phyloP scores from a whole-genome alignment of 2,113 vertebrate species.

The Prolemur simus region DNA sequence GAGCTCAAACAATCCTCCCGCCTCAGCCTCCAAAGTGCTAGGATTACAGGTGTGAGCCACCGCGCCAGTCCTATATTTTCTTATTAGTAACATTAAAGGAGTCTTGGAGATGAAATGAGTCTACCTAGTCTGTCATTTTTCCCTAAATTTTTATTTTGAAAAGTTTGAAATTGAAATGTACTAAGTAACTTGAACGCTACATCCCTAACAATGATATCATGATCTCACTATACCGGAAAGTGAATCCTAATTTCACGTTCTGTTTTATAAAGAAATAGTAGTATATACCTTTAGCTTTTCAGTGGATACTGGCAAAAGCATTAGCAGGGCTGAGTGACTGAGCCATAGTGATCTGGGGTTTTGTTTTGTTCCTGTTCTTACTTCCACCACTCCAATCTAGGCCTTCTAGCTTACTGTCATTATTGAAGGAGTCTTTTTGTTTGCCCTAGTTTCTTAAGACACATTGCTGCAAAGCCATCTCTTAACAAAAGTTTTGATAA shows the following conservation, averaged over 20 bases:
- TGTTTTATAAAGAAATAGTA: not conserved
- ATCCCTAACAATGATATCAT: not conserved
- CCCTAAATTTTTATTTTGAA: not conserved
- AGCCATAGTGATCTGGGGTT: not conserved
- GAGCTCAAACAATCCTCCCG: too few relatives aligned
- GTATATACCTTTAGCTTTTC: not conserved
- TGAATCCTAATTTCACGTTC: not conserved
- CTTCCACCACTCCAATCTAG: not conserved
- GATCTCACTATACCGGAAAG: not conserved
- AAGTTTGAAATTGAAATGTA: not conserved
- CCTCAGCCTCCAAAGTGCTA: too few relatives aligned
- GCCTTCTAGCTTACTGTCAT: not conserved
- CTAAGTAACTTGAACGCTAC: not conserved
- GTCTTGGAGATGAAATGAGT: not conserved
- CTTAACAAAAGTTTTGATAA: not conserved
- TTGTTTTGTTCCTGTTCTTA: not conserved
- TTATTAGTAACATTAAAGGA: not conserved
- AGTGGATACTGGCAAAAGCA: not conserved
- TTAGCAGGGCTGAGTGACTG: not conserved
- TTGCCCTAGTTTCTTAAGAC: not conserved
- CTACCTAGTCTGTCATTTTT: not conserved
- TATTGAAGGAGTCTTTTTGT: not conserved
- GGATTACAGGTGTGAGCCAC: too few relatives aligned
- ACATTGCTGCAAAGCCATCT: not conserved
- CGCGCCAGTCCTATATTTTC: not conserved